These are phyloP conservation scores for Nineta flava DNA, from an alignment of 2,888 invertebrate species.

Conservation along the genomic window DNA sequence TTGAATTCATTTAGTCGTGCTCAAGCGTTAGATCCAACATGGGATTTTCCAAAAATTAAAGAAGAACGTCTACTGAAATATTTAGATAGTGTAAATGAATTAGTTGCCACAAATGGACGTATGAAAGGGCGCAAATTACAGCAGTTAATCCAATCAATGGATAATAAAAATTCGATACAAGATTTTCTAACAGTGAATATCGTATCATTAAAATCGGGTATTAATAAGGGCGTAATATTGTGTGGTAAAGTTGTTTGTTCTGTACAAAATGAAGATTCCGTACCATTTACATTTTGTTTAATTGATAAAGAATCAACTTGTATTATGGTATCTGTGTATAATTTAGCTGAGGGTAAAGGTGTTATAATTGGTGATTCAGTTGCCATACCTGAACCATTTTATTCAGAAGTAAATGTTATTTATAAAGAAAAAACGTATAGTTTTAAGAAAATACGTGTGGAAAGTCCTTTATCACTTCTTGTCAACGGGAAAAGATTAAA, in stretches of 20 bases:
- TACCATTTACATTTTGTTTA: constrained; percentile 70
- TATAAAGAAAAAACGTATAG: constrained; percentile 41
- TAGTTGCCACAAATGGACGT: constrained; percentile 51
- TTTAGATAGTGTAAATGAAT: constrained; percentile 43
- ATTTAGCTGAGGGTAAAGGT: constrained; percentile 66
- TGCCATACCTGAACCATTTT: constrained; percentile 60
- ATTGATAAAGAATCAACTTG: constrained; percentile 56
- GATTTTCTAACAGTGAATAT: constrained; percentile 34
- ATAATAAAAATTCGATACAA: constrained; percentile 51
- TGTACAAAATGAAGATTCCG: constrained; percentile 54
- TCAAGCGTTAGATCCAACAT: constrained; percentile 54
- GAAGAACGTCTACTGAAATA: constrained; percentile 45
- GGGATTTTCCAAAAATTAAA: constrained; percentile 50
- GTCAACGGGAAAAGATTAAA: constrained; percentile 62
- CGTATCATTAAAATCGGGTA: constrained; percentile 38
- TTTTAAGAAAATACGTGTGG: constrained; percentile 61
- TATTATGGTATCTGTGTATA: constrained; percentile 65
- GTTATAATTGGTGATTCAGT: constrained; percentile 74
- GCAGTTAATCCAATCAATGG: constrained; percentile 51
- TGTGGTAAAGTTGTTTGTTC: constrained; percentile 70
- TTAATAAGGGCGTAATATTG: constrained; percentile 50
- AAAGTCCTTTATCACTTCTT: constrained; percentile 54
- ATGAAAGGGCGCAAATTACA: constrained; percentile 55
- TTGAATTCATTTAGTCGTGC: constrained; percentile 52
- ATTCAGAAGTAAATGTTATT: constrained; percentile 40